Percentiles rank a stretch among this genome's conserved stretches.
Evolutionary conservation across 2,888 invertebrate species (phyloP).

Genomic region (Petrolisthes manimaculis): DNA sequence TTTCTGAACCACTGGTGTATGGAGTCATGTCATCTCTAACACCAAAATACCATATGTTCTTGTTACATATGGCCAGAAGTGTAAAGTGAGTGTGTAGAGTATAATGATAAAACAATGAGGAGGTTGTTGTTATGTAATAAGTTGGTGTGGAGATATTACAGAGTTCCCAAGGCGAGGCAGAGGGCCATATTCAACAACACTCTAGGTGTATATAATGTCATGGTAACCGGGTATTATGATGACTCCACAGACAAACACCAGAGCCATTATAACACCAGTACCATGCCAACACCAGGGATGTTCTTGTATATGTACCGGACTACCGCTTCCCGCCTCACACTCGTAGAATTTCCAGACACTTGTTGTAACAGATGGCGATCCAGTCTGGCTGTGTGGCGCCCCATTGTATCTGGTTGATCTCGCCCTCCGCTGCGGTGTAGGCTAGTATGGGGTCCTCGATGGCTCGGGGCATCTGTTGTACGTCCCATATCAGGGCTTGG

Average conservation of each 20-base stretch:
- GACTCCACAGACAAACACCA: neutral
- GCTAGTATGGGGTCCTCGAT: conserved; percentile 99
- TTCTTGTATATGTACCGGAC: neutral
- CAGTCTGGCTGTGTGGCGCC: conserved; percentile 99
- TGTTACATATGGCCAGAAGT: too few relatives aligned
- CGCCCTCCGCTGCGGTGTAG: conserved; percentile 97
- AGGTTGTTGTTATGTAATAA: too few relatives aligned
- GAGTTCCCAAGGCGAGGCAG: too few relatives aligned
- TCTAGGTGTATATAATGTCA: too few relatives aligned
- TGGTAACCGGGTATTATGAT: neutral
- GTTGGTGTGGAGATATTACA: too few relatives aligned
- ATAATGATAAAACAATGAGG: too few relatives aligned
- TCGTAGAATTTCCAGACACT: conserved; percentile 95
- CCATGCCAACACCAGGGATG: too few relatives aligned
- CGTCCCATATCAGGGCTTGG: conserved; percentile 99
- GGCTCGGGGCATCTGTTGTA: conserved; percentile 98
- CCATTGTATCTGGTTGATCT: conserved; percentile 99
- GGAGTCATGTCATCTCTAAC: too few relatives aligned
- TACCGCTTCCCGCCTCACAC: conserved; percentile 79
- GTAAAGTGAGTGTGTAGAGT: too few relatives aligned
- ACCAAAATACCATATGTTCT: too few relatives aligned
- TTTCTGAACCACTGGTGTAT: too few relatives aligned
- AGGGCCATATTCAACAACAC: too few relatives aligned
- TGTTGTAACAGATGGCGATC: conserved; percentile 99
- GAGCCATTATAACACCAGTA: neutral